Evolutionary conservation across 2,797 vertebrate species (phyloP), one percentile per base, ranked within the genome.

Genomic region (Hydrocynus forskahlii): DNA sequence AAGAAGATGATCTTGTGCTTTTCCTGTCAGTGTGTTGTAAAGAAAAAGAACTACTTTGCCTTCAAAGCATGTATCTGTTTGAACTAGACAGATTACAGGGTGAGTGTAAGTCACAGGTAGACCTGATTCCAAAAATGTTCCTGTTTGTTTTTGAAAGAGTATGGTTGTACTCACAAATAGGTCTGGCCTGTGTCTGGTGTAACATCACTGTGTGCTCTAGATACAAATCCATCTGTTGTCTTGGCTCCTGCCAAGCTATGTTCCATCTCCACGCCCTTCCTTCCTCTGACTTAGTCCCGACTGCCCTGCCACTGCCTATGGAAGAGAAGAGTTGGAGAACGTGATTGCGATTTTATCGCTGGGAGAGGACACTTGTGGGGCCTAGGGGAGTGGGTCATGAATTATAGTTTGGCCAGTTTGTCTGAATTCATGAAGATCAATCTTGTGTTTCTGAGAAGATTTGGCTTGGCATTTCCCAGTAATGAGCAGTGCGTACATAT

Each of bases 191-290:
- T 71, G 17, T 83, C 70, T 76, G 40, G 52, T 66, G 73, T 48
- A 74, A 29, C 63, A 45, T 79, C 63, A 63, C 79, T 71, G 66
- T 68, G 75, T 66, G 25, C 64, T 66, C 64, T 66, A 21, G 77
- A 78, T 74, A 78, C 52, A 79, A 79, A 72, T 63, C 76, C 76
- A 16, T 64, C 68, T 64, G 69, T 73, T 64, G 29, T 73, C 69
- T 43, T 43, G 35, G 48, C 14, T 73, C 8, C 43, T 57, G 60
- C 78, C 70, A 73, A 57, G 16, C 35, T 35, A 1, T 74, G 35
- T 29, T 80, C 78, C 70, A 74, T 60, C 35, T 57, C 60, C 43
- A 21, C 62, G 14, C 23, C n/a, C n/a, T n/a, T n/a, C 7, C 35
- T 75, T 16, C 21, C 10, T 13, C 71, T 74, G 68, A 50, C 5